Conservation (phyloP, 2,113 vertebrate genomes). For the Erythrolamprus reginae region DNA sequence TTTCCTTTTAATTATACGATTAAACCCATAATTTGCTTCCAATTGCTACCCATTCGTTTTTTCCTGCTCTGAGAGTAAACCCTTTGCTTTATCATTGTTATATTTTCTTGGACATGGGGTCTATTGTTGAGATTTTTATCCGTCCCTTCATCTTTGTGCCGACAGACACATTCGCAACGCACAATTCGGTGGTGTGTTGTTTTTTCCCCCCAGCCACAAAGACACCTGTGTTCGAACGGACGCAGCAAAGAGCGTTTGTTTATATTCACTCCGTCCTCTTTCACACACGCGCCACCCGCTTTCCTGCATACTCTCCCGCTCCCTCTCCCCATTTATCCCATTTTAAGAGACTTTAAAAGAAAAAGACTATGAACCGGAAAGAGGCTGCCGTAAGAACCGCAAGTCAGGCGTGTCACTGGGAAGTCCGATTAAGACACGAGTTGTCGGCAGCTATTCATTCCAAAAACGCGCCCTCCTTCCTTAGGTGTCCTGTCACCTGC, state of each 20-base stretch:
- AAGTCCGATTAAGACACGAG: neutral
- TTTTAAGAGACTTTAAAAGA: neutral
- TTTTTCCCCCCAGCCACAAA: neutral
- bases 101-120: conserved; percentile 44
- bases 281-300: neutral
- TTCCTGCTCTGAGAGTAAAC: neutral
- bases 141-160: neutral
- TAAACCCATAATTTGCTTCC: neutral
- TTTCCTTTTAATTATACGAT: neutral
- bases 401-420: neutral
- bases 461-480: neutral
- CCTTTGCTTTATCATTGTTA: conserved; percentile 36
- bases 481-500: neutral
- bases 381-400: neutral
- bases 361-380: neutral
- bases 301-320: neutral
- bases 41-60: neutral
- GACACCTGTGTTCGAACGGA: neutral
- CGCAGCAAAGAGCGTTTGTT: neutral
- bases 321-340: neutral
- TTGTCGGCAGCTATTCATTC: neutral
- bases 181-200: neutral
- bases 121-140: conserved; percentile 30
- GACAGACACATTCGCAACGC: neutral
- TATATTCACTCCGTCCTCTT: neutral